Percentiles rank a stretch among this genome's conserved stretches.
Conservation (phyloP, 1,140 invertebrate species). For the Protaetia brevitarsis region DNA sequence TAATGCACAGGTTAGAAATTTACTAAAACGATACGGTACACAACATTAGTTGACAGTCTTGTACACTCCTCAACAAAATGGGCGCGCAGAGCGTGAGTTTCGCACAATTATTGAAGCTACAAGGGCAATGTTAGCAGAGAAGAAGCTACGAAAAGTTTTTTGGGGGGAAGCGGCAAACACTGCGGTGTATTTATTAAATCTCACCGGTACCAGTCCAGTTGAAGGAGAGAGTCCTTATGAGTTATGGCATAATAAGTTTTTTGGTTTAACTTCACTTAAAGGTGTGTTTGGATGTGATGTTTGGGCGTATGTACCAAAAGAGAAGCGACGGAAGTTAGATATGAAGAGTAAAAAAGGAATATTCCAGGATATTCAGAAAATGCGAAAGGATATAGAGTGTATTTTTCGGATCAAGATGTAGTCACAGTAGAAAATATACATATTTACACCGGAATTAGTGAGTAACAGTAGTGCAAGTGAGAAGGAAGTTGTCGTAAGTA, state of each 20-base stretch:
- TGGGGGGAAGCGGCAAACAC: conserved; percentile 45
- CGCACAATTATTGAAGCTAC: conserved; percentile 40
- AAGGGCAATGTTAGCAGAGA: conserved; percentile 35
- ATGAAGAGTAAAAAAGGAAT: not conserved
- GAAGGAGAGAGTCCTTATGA: conserved; percentile 39
- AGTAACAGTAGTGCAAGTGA: conserved; percentile 31
- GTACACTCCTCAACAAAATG: conserved; percentile 50
- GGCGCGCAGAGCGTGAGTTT: conserved; percentile 42
- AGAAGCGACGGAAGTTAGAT: not conserved
- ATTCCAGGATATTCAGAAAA: not conserved
- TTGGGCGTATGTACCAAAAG: not conserved
- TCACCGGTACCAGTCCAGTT: conserved; percentile 36
- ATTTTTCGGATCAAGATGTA: not conserved
- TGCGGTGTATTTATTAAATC: conserved; percentile 43
- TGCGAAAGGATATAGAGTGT: not conserved
- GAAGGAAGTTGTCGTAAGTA: conserved; percentile 30
- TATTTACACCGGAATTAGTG: conserved; percentile 27
- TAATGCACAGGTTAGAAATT: conserved; percentile 34
- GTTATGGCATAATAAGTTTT: no score
- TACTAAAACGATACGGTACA: conserved; percentile 40
- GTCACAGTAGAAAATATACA: not conserved
- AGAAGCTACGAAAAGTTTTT: conserved; percentile 42
- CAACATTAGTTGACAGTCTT: conserved; percentile 43
- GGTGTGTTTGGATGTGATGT: not conserved
- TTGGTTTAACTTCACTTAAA: no score